These are phyloP conservation scores for Vannuccia rotundouncinata DNA, from an alignment of 2,888 invertebrate species.

Conservation along the genomic window DNA sequence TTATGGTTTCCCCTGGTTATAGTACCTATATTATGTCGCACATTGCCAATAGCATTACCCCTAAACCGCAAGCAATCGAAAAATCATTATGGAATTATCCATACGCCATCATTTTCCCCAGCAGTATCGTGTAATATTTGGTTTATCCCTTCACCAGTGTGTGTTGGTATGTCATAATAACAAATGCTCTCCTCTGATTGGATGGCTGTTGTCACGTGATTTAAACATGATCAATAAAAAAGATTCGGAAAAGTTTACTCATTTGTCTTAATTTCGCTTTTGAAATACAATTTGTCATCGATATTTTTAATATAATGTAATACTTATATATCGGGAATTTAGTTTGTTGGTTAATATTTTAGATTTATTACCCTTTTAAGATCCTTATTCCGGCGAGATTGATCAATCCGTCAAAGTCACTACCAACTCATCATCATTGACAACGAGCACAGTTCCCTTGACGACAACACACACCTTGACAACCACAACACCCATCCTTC, in stretches of 20 bases:
- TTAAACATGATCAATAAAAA: neutral
- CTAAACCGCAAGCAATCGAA: neutral
- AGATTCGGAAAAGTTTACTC: neutral
- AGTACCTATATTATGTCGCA: too few relatives aligned
- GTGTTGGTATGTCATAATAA: neutral
- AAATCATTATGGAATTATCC: neutral
- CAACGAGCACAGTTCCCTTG: neutral
- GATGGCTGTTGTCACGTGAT: neutral
- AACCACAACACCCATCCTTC: neutral
- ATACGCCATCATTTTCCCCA: neutral
- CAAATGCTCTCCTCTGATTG: neutral
- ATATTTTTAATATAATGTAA: too few relatives aligned
- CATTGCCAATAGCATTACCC: neutral
- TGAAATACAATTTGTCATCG: too few relatives aligned
- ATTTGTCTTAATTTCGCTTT: too few relatives aligned
- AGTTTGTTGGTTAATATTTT: neutral
- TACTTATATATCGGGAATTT: too few relatives aligned
- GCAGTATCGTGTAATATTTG: neutral
- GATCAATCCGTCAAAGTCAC: neutral
- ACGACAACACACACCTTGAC: neutral
- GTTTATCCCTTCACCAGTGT: neutral
- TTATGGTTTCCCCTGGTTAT: neutral
- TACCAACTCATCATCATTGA: neutral
- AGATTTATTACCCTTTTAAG: too few relatives aligned
- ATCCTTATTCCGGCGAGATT: neutral